Evolutionary conservation across 2,113 vertebrate species (phyloP).

Genomic region (Pimephales promelas): DNA sequence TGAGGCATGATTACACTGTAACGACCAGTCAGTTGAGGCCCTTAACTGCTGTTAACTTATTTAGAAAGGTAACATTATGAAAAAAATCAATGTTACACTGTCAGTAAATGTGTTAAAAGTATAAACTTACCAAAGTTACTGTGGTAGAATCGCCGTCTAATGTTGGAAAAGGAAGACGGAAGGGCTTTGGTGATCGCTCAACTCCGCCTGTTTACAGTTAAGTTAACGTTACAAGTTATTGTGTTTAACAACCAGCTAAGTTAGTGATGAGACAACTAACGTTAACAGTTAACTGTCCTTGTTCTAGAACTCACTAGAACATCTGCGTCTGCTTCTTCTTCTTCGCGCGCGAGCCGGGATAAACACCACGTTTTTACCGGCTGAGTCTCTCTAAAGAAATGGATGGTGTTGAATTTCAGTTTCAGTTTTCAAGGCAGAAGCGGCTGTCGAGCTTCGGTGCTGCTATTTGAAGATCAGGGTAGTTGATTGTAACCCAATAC

Average conservation of each 20-base stretch:
- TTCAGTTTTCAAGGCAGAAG: constrained; percentile 37
- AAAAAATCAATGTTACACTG: neutral
- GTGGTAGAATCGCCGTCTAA: neutral
- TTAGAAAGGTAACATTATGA: neutral
- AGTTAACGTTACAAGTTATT: neutral
- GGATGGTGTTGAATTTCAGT: constrained; percentile 49
- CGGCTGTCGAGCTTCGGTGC: neutral
- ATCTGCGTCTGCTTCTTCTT: neutral
- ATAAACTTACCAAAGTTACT: neutral
- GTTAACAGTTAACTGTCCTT: neutral
- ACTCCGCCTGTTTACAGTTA: neutral
- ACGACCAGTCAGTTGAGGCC: neutral
- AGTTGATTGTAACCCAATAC: constrained; percentile 28
- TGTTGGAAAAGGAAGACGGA: neutral
- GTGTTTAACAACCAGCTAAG: neutral
- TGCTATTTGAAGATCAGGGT: constrained; percentile 49
- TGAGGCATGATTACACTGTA: constrained; percentile 73
- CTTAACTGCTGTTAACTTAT: neutral
- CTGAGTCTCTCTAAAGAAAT: neutral
- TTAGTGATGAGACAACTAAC: neutral
- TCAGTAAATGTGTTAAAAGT: too few species aligned
- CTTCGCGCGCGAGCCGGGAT: neutral
- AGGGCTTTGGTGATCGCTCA: neutral
- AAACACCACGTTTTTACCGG: constrained; percentile 32
- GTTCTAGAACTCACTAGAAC: constrained; percentile 27